These are phyloP conservation scores for Scaptodrosophila latifasciaeformis DNA, from an alignment of 2,888 invertebrate species.

Conservation along the genomic window DNA sequence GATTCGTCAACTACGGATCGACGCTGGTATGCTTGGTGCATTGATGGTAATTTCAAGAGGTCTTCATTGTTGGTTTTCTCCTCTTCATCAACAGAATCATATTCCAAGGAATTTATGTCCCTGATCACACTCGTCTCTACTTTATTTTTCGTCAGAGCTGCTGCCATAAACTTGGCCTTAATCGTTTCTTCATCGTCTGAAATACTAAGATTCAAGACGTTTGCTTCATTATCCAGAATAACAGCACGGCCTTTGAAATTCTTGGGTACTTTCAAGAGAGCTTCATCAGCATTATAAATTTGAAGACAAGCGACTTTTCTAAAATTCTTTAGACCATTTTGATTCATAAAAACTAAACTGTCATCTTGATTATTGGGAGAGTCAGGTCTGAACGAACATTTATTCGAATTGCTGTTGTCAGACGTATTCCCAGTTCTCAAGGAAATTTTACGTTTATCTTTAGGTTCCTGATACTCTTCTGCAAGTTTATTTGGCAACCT, in stretches of 20 bases:
- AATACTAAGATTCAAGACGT: conserved; percentile 16
- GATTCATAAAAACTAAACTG: too few species aligned
- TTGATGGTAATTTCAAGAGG: conserved; percentile 14
- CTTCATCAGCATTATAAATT: conserved; percentile 23
- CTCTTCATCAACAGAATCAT: conserved; percentile 1
- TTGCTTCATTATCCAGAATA: conserved; percentile 25
- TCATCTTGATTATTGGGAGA: too few species aligned
- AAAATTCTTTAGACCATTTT: too few species aligned
- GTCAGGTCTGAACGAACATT: too few species aligned
- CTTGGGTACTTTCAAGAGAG: conserved; percentile 4
- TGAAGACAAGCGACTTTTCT: too few species aligned
- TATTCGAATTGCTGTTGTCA: too few species aligned
- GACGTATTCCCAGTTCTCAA: too few species aligned
- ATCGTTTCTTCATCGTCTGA: conserved; percentile 31
- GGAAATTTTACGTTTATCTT: too few species aligned
- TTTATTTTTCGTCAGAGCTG: conserved; percentile 5
- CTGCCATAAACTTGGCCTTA: conserved; percentile 23
- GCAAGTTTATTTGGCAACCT: too few species aligned
- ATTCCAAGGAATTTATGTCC: not conserved
- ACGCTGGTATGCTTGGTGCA: conserved; percentile 38
- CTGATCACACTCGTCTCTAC: not conserved
- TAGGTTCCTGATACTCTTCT: too few species aligned
- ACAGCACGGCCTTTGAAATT: conserved; percentile 14
- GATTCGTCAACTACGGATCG: conserved; percentile 25
- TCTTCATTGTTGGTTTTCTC: conserved; percentile 5